Evolutionary conservation across 2,888 invertebrate genomes (phyloP).

Genomic region (Phaedon cochleariae): DNA sequence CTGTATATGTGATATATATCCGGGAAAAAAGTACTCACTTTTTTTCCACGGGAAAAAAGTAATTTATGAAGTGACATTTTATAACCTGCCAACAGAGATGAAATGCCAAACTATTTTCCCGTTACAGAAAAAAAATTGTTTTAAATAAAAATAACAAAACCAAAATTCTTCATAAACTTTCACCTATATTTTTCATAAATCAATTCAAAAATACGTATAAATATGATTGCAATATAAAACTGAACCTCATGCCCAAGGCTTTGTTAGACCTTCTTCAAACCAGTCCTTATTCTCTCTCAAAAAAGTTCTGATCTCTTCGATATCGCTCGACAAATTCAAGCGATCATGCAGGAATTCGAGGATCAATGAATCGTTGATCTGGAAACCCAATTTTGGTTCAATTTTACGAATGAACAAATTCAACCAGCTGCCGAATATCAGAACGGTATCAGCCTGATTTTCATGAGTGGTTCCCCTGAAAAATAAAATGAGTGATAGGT

Average conservation of each 20-base stretch:
- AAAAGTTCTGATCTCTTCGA: constrained; percentile 48
- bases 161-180: too few relatives aligned
- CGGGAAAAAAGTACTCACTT: too few relatives aligned
- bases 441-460: constrained; percentile 62
- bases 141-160: too few relatives aligned
- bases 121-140: too few relatives aligned
- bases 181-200: too few relatives aligned
- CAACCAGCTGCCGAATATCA: constrained; percentile 62
- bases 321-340: constrained; percentile 47
- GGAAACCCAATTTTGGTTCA: constrained; percentile 55
- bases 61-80: too few relatives aligned
- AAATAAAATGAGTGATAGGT: constrained; percentile 18
- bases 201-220: too few relatives aligned
- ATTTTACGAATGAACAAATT: constrained; percentile 64
- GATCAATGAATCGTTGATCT: constrained; percentile 62
- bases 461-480: constrained; percentile 63
- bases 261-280: constrained; percentile 56
- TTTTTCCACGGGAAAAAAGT: too few relatives aligned
- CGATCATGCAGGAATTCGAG: constrained; percentile 58
- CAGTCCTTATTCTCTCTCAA: constrained; percentile 52
- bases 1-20: too few relatives aligned
- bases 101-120: too few relatives aligned
- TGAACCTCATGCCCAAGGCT: constrained; percentile 54
- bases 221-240: too few relatives aligned
- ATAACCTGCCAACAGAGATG: too few relatives aligned